Evolutionary conservation across 2,113 vertebrate species (phyloP).

Genomic region (Dromaius novaehollandiae): DNA sequence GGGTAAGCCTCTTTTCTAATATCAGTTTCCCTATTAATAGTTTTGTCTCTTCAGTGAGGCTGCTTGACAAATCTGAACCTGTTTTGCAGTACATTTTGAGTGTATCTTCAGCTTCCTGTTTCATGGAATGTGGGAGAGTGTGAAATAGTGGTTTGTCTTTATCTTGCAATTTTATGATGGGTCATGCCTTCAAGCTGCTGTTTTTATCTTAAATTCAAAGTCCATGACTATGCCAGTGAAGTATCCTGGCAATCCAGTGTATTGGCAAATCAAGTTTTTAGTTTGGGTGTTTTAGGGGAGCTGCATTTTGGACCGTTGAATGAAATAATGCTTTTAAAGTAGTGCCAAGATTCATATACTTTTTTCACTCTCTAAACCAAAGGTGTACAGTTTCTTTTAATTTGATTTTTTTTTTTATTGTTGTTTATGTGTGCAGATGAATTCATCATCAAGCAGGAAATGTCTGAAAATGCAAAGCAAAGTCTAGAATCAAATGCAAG

Average conservation of each 20-base stretch:
- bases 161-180: not conserved
- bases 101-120: not conserved
- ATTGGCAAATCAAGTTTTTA: not conserved
- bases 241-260: not conserved
- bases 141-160: not conserved
- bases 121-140: not conserved
- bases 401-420: not conserved
- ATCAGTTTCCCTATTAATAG: not conserved
- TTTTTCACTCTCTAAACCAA: not conserved
- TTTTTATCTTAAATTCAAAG: not conserved
- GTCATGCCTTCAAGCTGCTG: not conserved
- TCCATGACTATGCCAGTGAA: not conserved
- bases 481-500: conserved; percentile 58
- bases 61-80: not conserved
- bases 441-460: conserved; percentile 8
- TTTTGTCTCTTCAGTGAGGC: not conserved
- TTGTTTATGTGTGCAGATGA: conserved; percentile 61
- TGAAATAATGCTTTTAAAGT: not conserved
- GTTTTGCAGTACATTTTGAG: not conserved
- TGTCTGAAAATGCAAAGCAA: conserved; percentile 52
- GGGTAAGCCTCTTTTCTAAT: not conserved
- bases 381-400: not conserved
- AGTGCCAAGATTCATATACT: not conserved
- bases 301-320: not conserved
- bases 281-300: not conserved